Evolutionary conservation across 2,113 vertebrate genomes (phyloP), one percentile per base, ranked within the genome.

Genomic region (Andinoacara biseriatus): DNA sequence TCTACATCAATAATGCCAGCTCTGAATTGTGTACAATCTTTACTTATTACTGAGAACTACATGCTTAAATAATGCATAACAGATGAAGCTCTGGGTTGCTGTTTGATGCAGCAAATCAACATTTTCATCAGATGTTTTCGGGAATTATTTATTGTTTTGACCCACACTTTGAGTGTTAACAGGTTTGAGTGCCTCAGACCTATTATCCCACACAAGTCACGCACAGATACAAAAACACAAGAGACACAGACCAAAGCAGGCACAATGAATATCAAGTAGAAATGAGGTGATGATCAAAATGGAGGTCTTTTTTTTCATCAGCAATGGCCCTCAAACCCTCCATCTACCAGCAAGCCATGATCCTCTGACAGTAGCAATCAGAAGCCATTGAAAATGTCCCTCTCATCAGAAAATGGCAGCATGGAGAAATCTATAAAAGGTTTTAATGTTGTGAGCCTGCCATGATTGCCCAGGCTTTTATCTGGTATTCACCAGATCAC

Each of bases 391-490:
- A 93, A 93, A 94, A 90, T 83, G 84, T 91, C 86, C 85, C 82
- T 88, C 61, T 86, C 80, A 85, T 90, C 92, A 88, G 65, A 89
- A 91, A 94, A 94, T 93, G 89, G 83, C 88, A 85, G 86, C 90
- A 91, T 86, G 90, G 80, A 87, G 83, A 89, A 94, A 95, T 94
- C 93, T 92, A 94, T 94, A 92, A 95, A 94, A 93, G 90, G 90
- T 90, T 94, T 93, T 95, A 95, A 91, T 94, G 91, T 92, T 92
- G 90, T 62, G 87, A 81, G 88, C 77, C 74, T 84, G 87, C 80
- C 54, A 80, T 94, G 93, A 95, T 95, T 95, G 90, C 85, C 56
- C 46, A 20, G 82, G 91, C 89, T 94, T 94, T 95, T 95, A 93
- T 94, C 85, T 93, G 86, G 87, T 89, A 92, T 94, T 94, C 92